Base-by-base conservation (phyloP, 2,888 invertebrate species). In the Cryptocheilus praepositus region DNA sequence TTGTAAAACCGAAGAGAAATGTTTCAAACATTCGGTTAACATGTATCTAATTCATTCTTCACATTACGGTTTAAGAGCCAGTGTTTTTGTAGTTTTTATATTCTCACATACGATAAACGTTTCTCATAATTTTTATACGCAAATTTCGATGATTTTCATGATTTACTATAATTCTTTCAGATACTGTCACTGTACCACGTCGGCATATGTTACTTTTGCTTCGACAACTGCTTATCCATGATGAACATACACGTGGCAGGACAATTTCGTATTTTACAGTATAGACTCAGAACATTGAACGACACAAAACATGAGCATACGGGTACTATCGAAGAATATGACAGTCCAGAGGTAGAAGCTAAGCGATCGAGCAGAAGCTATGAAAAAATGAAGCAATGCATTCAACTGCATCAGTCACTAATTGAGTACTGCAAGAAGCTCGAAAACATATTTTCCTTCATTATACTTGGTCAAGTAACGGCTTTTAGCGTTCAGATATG, bases 221-320 rank as follows among this genome's bases (percentile, higher is more conserved):
- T 80, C 61, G 83, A 83, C 51, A 80, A 76, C 51, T 71, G 74
- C 5, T 54, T 83, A 1, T 75, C 71, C 56, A 64, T 80, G 1
- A 59, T 80, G 21, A 82, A 81, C 36, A 55, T 81, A 1, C 74
- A 81, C 51, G 54, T 64, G 0, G 73, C 74, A 7, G 77, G 77
- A 0, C 83, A 83, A 57, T 83, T 83, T 67, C 69, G 67, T 44
- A 79, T 83, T 45, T 46, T 83, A n/a, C 77, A 79, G 46, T 53
- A 73, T 21, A 69, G 67, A 70, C 52, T 83, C 0, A 0, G 11
- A 0, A 43, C 2, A 11, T 58, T 36, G 15, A 16, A 21, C 8
- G 15, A 28, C 8, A 16, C 15, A 3, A 51, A 15, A n/a, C 5
- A 52, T 5, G 1, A 21, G 15, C n/a, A 13, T 3, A 13, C 25